These are phyloP conservation scores for Nannoperca australis DNA, from an alignment of 2,797 vertebrate species.

Conservation along the genomic window DNA sequence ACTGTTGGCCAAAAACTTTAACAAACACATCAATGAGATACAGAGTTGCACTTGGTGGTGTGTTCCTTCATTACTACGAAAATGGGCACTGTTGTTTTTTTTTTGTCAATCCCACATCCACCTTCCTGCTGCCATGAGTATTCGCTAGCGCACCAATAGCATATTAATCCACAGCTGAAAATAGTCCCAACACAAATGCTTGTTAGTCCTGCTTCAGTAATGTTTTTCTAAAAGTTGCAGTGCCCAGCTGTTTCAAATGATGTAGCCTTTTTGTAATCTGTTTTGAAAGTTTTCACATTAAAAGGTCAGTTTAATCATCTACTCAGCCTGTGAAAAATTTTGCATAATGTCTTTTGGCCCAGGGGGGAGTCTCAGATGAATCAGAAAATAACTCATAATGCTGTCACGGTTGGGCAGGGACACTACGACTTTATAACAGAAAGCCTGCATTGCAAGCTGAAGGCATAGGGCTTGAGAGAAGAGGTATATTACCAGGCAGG, in stretches of 20 bases:
- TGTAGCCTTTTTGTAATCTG: background rate
- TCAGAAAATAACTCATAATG: background rate
- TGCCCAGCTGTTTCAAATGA: too few species aligned
- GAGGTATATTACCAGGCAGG: background rate
- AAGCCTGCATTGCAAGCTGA: background rate
- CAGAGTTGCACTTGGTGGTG: background rate
- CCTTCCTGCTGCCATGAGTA: background rate
- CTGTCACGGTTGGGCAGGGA: background rate
- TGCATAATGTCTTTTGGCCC: too few species aligned
- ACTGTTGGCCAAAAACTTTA: background rate
- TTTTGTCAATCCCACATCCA: too few species aligned
- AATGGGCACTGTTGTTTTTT: too few species aligned
- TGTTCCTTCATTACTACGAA: background rate
- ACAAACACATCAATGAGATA: background rate
- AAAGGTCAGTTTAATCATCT: background rate
- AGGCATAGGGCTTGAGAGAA: background rate
- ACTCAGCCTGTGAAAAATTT: background rate
- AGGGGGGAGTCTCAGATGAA: background rate
- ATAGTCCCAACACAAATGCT: background rate
- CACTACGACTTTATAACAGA: background rate
- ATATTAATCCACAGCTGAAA: background rate
- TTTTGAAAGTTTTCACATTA: slow-evolving; percentile 2
- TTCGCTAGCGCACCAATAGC: background rate
- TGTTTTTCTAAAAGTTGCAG: background rate
- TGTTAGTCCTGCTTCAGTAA: background rate